Base-by-base conservation (phyloP, 2,797 vertebrate genomes). In the Oreortyx pictus region DNA sequence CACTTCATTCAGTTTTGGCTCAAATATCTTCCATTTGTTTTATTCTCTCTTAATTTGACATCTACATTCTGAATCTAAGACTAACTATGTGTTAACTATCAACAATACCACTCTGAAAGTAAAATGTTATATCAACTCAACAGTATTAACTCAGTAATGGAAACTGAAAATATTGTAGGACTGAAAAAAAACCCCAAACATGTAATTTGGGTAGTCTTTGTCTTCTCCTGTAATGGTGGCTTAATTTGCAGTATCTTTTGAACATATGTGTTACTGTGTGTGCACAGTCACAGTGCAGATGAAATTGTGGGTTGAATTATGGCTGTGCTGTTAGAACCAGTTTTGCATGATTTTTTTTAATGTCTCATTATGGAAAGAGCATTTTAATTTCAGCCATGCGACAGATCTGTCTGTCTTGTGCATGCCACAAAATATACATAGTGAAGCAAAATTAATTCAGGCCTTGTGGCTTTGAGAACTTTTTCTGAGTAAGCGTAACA, bases 21-120 rank as follows among this genome's bases (percentile, higher is more conserved):
- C 60, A 79, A 81, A 65, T 25, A 18, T 76, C 35, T 88, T 95
- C 14, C 15, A 41, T 0, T 81, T 88, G 0, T 37, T 86, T 82
- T 90, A 15, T 71, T 92, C n/a, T 83, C 43, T 60, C 23, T 88
- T 92, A 56, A 65, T 72, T 91, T 86, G 78, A 64, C 27, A 57
- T 82, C 57, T 79, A 7, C 24, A 70, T 73, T 31, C 29, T 9
- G 1, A 41, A 67, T 62, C 20, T 49, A 47, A 66, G 47, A 41
- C 70, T 68, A 12, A 25, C n/a, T 56, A 22, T 18, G 3, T 84
- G 44, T 88, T 20, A 62, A 56, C 35, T 18, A 27, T 43, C 49
- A 57, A 8, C 10, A 27, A 64, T 68, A 44, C 10, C 64, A 6
- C 73, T 89, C 24, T 41, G 70, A 11, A 78, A 68, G 33, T 25